Conservation (phyloP, 2,797 vertebrate species). For the Thunnus albacares region DNA sequence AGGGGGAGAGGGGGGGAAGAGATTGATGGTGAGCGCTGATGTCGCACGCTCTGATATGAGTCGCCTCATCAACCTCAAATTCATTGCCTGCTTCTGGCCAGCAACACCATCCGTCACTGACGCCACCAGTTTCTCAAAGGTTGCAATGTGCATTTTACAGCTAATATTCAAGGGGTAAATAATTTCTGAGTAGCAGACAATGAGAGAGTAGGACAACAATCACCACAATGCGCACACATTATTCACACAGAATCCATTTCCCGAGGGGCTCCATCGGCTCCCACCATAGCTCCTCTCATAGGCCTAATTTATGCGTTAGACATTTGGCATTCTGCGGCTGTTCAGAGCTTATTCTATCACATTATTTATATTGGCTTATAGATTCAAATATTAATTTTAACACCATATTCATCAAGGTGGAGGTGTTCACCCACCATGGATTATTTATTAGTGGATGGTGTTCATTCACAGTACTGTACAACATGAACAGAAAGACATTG, state of each 20-base stretch:
- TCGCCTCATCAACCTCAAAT: conserved; percentile 89
- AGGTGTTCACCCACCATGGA: conserved; percentile 42
- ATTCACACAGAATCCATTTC: conserved; percentile 62
- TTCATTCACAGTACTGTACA: conserved; percentile 33
- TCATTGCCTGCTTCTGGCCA: conserved; percentile 80
- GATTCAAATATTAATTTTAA: conserved; percentile 65
- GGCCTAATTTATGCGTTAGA: conserved; percentile 52
- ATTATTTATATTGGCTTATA: conserved; percentile 62
- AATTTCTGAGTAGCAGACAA: conserved; percentile 68
- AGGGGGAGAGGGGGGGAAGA: conserved; percentile 71
- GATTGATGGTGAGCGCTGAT: conserved; percentile 86
- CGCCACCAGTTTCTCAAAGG: conserved; percentile 74
- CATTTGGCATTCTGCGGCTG: conserved; percentile 45
- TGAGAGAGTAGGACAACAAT: conserved; percentile 67
- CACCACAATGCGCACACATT: conserved; percentile 56
- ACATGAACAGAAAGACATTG: conserved; percentile 29
- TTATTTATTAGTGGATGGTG: conserved; percentile 47
- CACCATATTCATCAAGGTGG: conserved; percentile 59
- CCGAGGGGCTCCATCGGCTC: conserved; percentile 36
- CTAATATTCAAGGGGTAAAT: conserved; percentile 77
- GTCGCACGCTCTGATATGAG: conserved; percentile 85
- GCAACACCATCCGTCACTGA: conserved; percentile 82
- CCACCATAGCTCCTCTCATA: conserved; percentile 59
- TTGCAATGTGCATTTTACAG: conserved; percentile 73
- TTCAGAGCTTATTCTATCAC: conserved; percentile 41